Evolutionary conservation across 1,140 invertebrate genomes (phyloP).

Genomic region (Gryllus bimaculatus): DNA sequence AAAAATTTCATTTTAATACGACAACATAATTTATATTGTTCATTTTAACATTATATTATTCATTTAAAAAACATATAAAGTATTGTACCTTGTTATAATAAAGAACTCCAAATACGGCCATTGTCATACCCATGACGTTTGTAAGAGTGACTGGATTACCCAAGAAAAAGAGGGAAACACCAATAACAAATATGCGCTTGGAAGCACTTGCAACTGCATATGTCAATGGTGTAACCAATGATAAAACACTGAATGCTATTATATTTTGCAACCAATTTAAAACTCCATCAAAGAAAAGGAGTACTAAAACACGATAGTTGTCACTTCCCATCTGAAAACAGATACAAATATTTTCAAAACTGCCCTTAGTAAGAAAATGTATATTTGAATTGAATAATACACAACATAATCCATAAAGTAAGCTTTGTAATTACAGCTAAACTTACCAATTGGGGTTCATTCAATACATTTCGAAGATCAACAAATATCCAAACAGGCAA

Average conservation of each 20-base stretch:
- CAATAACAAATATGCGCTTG: constrained; percentile 91
- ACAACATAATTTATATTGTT: neutral
- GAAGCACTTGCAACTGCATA: constrained; percentile 93
- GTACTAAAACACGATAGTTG: constrained; percentile 42
- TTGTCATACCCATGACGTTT: constrained; percentile 83
- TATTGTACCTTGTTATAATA: constrained; percentile 66
- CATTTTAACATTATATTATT: neutral
- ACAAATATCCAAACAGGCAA: constrained; percentile 77
- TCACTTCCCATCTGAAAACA: constrained; percentile 23
- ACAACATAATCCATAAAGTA: neutral
- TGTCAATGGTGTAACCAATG: constrained; percentile 79
- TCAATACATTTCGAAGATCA: constrained; percentile 57
- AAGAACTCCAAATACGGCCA: constrained; percentile 84
- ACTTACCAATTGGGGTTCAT: constrained; percentile 44
- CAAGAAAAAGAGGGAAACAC: constrained; percentile 75
- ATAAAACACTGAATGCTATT: constrained; percentile 86
- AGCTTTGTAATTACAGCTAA: no score
- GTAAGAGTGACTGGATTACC: constrained; percentile 83
- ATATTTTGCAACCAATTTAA: constrained; percentile 93
- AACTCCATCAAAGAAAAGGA: constrained; percentile 75
- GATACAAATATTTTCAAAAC: constrained; percentile 25
- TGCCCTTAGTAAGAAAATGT: constrained; percentile 10
- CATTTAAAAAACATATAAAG: neutral
- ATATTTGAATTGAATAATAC: constrained; percentile 9
- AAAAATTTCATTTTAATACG: neutral